phyloP scores from a whole-genome alignment of 2,888 invertebrate genomes.

The Lucinisca nassula region DNA sequence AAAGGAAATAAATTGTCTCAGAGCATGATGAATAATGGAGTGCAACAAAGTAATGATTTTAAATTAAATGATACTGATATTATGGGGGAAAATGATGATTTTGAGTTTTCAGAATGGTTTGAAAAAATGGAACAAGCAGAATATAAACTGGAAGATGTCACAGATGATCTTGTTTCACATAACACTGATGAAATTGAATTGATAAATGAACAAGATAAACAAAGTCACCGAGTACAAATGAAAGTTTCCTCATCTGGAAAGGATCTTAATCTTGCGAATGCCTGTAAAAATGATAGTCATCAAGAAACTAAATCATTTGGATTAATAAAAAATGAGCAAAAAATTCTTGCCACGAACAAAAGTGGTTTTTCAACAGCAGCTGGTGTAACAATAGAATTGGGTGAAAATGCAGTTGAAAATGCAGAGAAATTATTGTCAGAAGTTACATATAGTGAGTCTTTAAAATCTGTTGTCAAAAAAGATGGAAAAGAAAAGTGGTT shows the following conservation, averaged over 20 bases:
- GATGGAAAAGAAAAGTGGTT: neutral
- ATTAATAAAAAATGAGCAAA: too few species aligned
- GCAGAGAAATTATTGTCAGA: neutral
- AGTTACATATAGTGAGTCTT: neutral
- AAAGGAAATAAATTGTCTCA: neutral
- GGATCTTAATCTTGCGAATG: too few species aligned
- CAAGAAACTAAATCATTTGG: too few species aligned
- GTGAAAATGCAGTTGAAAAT: neutral
- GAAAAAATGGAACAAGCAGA: slow-evolving; percentile 40
- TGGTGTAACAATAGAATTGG: neutral
- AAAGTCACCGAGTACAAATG: too few species aligned
- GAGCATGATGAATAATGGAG: neutral
- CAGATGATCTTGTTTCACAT: too few species aligned
- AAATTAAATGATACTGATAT: neutral
- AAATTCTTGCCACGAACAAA: too few species aligned
- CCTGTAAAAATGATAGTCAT: too few species aligned
- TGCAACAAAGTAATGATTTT: neutral
- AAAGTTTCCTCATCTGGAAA: too few species aligned
- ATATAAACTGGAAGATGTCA: too few species aligned
- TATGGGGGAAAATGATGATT: slow-evolving; percentile 19
- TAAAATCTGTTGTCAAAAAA: neutral
- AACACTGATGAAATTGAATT: too few species aligned
- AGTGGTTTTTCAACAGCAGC: slow-evolving; percentile 34
- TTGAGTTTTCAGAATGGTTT: slow-evolving; percentile 48
- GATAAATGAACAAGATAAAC: too few species aligned